Conservation (phyloP, 2,113 vertebrate genomes). For the Paramormyrops kingsleyae region DNA sequence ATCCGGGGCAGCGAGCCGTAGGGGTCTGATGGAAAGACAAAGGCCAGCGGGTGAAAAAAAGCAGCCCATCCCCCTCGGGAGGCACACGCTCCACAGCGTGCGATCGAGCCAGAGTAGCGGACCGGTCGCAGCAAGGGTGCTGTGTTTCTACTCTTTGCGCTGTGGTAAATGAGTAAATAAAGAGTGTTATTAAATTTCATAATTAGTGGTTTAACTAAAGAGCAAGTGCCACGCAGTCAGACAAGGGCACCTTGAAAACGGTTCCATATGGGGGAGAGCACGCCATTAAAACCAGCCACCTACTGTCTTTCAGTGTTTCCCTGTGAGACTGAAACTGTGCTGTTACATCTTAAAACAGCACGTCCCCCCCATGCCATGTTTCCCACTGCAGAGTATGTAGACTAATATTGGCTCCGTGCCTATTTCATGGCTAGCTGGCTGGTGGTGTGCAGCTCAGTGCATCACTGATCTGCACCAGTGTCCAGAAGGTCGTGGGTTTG, state of each 20-base stretch:
- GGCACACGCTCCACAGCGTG: not conserved
- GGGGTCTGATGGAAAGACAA: not conserved
- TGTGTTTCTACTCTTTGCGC: not conserved
- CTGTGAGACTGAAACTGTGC: not conserved
- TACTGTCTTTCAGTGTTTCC: not conserved
- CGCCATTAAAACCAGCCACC: conserved; percentile 10
- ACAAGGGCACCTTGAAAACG: not conserved
- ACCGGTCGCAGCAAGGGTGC: not conserved
- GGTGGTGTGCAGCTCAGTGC: not conserved
- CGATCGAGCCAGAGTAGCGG: not conserved
- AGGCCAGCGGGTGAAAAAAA: not conserved
- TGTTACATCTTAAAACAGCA: not conserved
- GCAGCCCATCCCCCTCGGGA: not conserved
- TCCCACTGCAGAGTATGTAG: not conserved
- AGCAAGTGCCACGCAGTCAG: not conserved
- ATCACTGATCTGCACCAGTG: not conserved
- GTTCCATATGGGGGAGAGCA: conserved; percentile 18
- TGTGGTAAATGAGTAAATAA: conserved; percentile 9
- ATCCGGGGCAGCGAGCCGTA: not conserved
- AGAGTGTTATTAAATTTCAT: conserved; percentile 20
- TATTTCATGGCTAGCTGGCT: not conserved
- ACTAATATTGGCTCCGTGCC: not conserved
- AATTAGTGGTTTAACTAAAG: conserved; percentile 13
- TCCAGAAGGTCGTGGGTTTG: not conserved
- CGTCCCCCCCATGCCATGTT: no score